Base-by-base conservation (phyloP, 1,140 invertebrate species). In the Ericerus pela region DNA sequence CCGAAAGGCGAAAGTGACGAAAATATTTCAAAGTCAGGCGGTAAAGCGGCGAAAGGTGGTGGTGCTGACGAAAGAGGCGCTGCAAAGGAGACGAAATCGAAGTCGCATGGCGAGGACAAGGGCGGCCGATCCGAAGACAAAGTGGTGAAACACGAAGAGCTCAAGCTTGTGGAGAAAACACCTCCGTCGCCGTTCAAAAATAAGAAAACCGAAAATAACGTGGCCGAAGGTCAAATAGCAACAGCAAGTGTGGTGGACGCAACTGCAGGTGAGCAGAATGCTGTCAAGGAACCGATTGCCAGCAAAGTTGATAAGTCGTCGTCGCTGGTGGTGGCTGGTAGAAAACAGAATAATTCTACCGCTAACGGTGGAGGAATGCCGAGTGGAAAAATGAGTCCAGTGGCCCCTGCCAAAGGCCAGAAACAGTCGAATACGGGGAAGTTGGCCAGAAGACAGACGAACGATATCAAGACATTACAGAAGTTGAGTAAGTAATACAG, bases 131-230 rank as follows among this genome's bases (percentile, higher is more conserved):
- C 37, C 14, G 54, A 59, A 47, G 54, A 59, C 16, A 59, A 54
- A 16, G 24, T 29, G 28, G 10, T 20, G 26, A 53, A 55, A 31
- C n/a, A 54, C 12, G 43, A 51, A 22, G 14, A 2, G 61, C 63
- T 62, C 62, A 60, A 56, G 59, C 58, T 55, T 65, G 58, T 63
- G 59, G 62, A 61, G 60, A 59, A 58, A 63, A 58, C 59, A 60
- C 59, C 53, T 60, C 53, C 26, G 31, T 30, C 26, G 52, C 54
- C 29, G 33, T 29, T 37, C 24, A 27, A 36, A 12, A 6, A 26
- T 57, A 55, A 59, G 16, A 47, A 47, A 47, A 3, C 41, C 41
- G 41, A 47, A 20, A 24, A 47, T 3, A 47, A 47, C n/a, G n/a
- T n/a, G 14, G 10, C 41, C 4, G 26, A 47, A 22, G 11, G 4